phyloP scores from a whole-genome alignment of 1,140 invertebrate genomes.

The Oreohelix idahoensis region DNA sequence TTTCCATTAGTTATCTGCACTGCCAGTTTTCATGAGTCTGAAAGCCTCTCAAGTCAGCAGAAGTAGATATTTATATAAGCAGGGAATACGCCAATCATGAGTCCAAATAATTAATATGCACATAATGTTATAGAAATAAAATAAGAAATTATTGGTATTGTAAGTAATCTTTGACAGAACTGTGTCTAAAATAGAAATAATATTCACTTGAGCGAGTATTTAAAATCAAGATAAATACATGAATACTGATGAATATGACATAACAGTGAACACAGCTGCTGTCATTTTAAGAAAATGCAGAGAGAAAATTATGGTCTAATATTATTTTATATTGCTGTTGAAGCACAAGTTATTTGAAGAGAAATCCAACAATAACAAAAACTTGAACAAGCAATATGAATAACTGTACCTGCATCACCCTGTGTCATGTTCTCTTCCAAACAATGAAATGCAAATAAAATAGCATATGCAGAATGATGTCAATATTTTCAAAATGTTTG shows the following conservation, averaged over 20 bases:
- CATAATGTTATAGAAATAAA: no score
- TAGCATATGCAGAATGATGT: neutral
- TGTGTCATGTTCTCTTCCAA: neutral
- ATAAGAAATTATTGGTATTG: no score
- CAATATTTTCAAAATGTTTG: neutral
- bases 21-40: no score
- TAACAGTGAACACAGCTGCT: neutral
- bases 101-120: neutral
- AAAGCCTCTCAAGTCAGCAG: no score
- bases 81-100: neutral
- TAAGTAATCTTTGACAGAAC: no score
- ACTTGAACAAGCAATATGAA: neutral
- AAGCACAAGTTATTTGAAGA: neutral
- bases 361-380: neutral
- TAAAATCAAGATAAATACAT: neutral
- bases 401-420: neutral
- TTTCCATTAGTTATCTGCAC: no score
- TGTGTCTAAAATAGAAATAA: no score
- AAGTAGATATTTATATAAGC: neutral
- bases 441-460: neutral
- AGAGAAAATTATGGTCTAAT: neutral
- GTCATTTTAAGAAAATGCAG: neutral
- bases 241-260: neutral
- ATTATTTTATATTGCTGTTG: neutral
- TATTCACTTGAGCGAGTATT: neutral